These are phyloP conservation scores for Tetragonula clypearis DNA, from an alignment of 1,140 invertebrate genomes.

Conservation along the genomic window DNA sequence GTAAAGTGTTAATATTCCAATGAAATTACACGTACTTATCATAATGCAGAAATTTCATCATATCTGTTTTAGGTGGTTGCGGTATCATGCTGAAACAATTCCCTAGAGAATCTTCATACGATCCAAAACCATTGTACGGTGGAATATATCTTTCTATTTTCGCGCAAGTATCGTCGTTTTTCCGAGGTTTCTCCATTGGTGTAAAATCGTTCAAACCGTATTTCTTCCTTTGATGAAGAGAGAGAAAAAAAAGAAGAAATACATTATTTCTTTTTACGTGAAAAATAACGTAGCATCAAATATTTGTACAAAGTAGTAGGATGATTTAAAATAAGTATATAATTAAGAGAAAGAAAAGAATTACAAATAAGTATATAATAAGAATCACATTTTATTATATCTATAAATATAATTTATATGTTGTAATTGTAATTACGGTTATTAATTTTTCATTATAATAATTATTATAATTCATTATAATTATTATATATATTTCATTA, in stretches of 20 bases:
- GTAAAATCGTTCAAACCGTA: slow-evolving; percentile 84
- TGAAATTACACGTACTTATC: slow-evolving; percentile 83
- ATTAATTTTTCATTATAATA: no score
- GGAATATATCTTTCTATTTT: slow-evolving; percentile 84
- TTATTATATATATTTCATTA: no score
- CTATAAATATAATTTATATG: no score
- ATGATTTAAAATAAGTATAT: neutral
- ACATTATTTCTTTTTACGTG: neutral
- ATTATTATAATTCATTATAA: no score
- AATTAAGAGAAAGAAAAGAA: no score
- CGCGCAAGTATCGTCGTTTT: slow-evolving; percentile 74
- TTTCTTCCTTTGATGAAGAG: slow-evolving; percentile 66
- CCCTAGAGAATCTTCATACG: slow-evolving; percentile 92
- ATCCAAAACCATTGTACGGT: slow-evolving; percentile 94
- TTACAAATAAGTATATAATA: no score
- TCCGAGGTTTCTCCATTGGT: slow-evolving; percentile 81
- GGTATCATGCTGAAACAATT: slow-evolving; percentile 91
- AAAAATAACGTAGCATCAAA: neutral
- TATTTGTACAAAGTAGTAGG: neutral
- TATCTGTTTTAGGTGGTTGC: slow-evolving; percentile 88
- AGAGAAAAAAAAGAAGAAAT: slow-evolving; percentile 4
- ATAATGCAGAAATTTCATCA: slow-evolving; percentile 90
- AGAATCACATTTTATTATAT: no score
- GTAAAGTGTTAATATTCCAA: neutral
- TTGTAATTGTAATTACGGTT: no score